These are phyloP conservation scores for Thera obeliscata DNA, from an alignment of 2,888 invertebrate species.

Conservation along the genomic window DNA sequence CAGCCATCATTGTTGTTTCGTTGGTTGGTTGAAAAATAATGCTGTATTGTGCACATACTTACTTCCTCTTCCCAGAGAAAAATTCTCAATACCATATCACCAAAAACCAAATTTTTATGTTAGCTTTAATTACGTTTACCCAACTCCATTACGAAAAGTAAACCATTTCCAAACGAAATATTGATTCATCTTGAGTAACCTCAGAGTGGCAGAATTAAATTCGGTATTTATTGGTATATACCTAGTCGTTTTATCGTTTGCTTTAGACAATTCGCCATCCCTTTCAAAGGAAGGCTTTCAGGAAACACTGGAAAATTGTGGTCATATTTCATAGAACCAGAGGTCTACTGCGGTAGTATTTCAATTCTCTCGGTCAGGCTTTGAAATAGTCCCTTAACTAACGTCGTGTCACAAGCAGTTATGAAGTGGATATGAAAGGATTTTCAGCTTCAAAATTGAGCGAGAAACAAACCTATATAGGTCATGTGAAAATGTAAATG, in stretches of 20 bases:
- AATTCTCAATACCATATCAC: neutral
- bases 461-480: slow-evolving; percentile 9
- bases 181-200: slow-evolving; percentile 4
- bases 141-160: slow-evolving; percentile 5
- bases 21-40: neutral
- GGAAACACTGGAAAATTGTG: slow-evolving; percentile 22
- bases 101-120: neutral
- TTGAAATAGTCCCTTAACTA: slow-evolving; percentile 22
- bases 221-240: slow-evolving; percentile 8
- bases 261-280: slow-evolving; percentile 30
- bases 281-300: slow-evolving; percentile 4
- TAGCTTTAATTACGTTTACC: neutral
- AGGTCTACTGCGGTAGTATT: neutral
- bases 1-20: slow-evolving; percentile 4
- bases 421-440: slow-evolving; percentile 18
- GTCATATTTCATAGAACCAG: slow-evolving; percentile 17
- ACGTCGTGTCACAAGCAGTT: slow-evolving; percentile 28
- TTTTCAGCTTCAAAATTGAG: slow-evolving; percentile 12
- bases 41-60: neutral
- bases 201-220: slow-evolving; percentile 10
- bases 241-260: slow-evolving; percentile 17
- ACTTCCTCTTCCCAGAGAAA: neutral
- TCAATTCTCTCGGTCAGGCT: slow-evolving; percentile 14
- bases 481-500: neutral
- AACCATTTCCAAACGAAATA: slow-evolving; percentile 4